Evolutionary conservation across 2,888 invertebrate species (phyloP).

Genomic region (Zeuzera pyrina): DNA sequence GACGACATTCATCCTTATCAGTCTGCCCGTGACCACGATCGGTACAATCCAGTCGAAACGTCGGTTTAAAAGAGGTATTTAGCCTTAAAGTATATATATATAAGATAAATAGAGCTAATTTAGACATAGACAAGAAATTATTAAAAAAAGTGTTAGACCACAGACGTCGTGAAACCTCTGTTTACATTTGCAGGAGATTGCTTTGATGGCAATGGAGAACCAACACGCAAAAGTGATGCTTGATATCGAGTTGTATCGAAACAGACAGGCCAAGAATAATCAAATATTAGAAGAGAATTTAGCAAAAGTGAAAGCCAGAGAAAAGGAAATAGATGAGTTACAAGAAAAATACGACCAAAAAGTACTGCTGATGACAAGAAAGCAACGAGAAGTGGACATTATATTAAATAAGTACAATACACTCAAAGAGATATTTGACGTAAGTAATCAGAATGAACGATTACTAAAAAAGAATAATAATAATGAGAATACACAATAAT

Average conservation of each 20-base stretch:
- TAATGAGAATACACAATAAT: too few relatives aligned
- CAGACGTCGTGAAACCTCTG: too few relatives aligned
- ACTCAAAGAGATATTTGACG: conserved; percentile 57
- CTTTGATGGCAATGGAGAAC: conserved; percentile 69
- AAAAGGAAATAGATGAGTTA: conserved; percentile 41
- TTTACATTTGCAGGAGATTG: conserved; percentile 74
- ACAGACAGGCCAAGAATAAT: conserved; percentile 46
- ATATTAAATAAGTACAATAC: conserved; percentile 40
- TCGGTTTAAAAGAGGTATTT: too few relatives aligned
- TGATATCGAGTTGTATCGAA: conserved; percentile 72
- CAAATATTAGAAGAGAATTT: conserved; percentile 35
- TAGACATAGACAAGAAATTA: too few relatives aligned
- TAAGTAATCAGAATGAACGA: too few relatives aligned
- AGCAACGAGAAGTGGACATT: conserved; percentile 54
- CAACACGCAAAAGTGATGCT: conserved; percentile 69
- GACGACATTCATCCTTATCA: too few relatives aligned
- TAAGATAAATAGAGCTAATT: too few relatives aligned
- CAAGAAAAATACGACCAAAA: conserved; percentile 47
- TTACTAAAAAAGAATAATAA: too few relatives aligned
- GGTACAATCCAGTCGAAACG: too few relatives aligned
- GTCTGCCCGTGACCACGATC: too few relatives aligned
- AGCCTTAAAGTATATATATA: too few relatives aligned
- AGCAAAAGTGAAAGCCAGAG: conserved; percentile 36
- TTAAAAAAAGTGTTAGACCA: too few relatives aligned
- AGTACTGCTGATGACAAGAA: conserved; percentile 34